Base-by-base conservation (phyloP, 2,797 vertebrate genomes). In the Macropus fuliginosus region DNA sequence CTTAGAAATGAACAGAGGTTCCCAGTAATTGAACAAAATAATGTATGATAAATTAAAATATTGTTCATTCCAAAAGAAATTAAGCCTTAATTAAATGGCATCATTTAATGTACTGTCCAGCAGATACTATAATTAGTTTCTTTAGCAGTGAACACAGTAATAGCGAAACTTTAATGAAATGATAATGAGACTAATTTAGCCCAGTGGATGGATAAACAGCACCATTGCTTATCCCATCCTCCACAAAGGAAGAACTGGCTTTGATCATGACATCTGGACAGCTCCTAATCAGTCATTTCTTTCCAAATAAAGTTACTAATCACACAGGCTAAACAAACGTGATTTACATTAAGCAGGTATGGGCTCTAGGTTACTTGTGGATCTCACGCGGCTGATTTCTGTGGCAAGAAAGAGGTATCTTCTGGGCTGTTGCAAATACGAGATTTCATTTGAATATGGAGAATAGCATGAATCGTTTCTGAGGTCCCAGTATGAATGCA, bases 41-140 rank as follows among this genome's bases (percentile, higher is more conserved):
- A 98, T 91, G 93, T 96, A 95, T 95, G 56, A 97, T 96, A 95
- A 97, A 96, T 97, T 98, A 54, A 98, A 97, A 98, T 98, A 97
- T 96, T 97, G 97, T 97, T 98, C 81, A 90, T 97, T 97, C 95
- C 54, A 96, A 97, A 96, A 98, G 97, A 98, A 98, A 98, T 98
- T 96, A 98, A 93, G 90, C 96, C 98, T 98, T 98, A 98, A 98
- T 98, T 98, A 98, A 98, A 98, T 0, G 3, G 93, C 97, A 96
- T 94, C 97, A 95, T 97, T 98, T 98, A 98, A 96, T 97, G 96
- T 55, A 93, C 98, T 91, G 9, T 96, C 98, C 98, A 96, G 95
- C 97, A 97, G 98, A 98, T 97, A 97, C 6, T 0, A 89, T 97
- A 98, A 98, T 98, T 98, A 97, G 90, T 96, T 97, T 97, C 97